Conservation (phyloP, 2,113 vertebrate genomes). For the Ceratotherium simum region DNA sequence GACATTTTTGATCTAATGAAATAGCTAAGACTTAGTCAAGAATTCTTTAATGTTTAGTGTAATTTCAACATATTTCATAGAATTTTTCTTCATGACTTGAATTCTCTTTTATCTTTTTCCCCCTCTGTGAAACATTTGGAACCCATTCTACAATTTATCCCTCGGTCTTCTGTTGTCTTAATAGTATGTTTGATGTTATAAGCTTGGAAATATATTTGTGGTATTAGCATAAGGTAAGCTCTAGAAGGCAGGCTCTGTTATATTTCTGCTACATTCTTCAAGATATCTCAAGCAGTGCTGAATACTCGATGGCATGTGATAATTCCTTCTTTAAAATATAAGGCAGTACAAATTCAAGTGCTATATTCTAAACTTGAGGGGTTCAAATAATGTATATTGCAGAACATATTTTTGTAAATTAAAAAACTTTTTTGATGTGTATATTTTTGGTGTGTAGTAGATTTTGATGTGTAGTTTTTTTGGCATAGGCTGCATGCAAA, state of each 20-base stretch:
- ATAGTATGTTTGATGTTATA: neutral
- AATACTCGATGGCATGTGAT: neutral
- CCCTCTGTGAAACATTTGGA: neutral
- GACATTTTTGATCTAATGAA: neutral
- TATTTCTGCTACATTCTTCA: neutral
- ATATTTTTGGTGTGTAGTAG: neutral
- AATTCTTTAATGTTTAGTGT: conserved; percentile 11
- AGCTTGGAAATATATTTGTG: neutral
- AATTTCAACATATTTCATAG: neutral
- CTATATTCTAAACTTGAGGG: neutral
- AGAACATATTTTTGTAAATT: neutral
- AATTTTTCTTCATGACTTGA: neutral
- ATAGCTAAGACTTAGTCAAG: neutral
- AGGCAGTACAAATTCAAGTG: neutral
- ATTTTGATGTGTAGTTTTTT: neutral
- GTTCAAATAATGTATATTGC: neutral
- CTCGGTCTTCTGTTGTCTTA: neutral
- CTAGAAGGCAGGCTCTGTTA: neutral
- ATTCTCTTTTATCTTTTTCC: conserved; percentile 10
- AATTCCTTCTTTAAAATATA: neutral
- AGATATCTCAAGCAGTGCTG: neutral
- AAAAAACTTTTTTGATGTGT: neutral
- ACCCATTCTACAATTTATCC: neutral
- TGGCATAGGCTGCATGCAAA: neutral
- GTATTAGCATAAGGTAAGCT: neutral